These are phyloP conservation scores for Ferrisia virgata DNA, from an alignment of 2,888 invertebrate species.

Conservation along the genomic window DNA sequence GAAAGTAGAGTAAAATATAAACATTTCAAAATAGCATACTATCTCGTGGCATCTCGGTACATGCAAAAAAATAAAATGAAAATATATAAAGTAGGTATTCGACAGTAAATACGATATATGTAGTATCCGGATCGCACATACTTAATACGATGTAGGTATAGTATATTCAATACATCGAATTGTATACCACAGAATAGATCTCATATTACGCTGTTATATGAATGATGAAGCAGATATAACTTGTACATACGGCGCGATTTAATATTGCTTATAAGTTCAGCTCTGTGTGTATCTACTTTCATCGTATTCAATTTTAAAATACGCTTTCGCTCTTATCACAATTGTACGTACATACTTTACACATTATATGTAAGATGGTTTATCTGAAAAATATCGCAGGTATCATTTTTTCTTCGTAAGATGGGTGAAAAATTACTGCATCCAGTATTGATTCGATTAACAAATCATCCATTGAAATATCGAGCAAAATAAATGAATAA, in stretches of 20 bases:
- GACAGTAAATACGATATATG: too few relatives aligned
- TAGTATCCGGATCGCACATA: background rate
- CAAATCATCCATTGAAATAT: background rate
- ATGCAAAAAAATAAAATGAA: too few relatives aligned
- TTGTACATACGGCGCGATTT: too few relatives aligned
- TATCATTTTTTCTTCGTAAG: background rate
- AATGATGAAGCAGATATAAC: background rate
- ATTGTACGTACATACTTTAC: too few relatives aligned
- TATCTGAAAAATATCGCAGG: background rate
- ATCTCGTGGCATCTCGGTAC: background rate
- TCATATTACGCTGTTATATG: background rate
- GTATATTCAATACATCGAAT: background rate
- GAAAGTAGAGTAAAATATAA: background rate
- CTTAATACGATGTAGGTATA: too few relatives aligned
- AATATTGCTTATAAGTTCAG: too few relatives aligned
- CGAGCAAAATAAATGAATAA: too few relatives aligned
- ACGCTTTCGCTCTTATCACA: background rate
- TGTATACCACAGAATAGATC: background rate
- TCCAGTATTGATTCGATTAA: background rate
- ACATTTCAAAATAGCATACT: background rate
- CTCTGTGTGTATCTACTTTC: too few relatives aligned
- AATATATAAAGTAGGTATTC: background rate
- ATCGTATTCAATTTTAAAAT: background rate
- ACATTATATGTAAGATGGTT: too few relatives aligned
- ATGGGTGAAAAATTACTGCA: background rate